Base-by-base conservation (phyloP, 2,888 invertebrate species). In the Diploptera punctata region DNA sequence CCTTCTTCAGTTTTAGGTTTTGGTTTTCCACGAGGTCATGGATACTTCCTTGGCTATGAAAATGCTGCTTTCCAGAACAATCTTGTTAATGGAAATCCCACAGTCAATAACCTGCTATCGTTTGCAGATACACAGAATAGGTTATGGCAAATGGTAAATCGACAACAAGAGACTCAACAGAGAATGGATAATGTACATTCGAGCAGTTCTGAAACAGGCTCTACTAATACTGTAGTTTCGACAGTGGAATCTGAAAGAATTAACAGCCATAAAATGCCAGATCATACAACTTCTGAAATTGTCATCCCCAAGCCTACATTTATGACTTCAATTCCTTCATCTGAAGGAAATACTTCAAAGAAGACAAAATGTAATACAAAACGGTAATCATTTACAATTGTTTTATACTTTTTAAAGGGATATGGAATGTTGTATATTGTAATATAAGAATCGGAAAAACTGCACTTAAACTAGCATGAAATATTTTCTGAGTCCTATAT, bases 141-240 rank as follows among this genome's bases (percentile, higher is more conserved):
- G 49, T 74, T 78, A 43, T 78, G 77, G 77, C 76, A 78, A 69
- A 76, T 78, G 76, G 74, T 76, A 24, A 73, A 65, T 29, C 26
- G 47, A 26, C 44, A 44, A 9, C 65, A 65, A 18, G n/a, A n/a
- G 3, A 9, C 19, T 24, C 24, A 26, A 2, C 54, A 24, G 54
- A 19, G 26, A 31, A 5, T 9, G n/a, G 19, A n/a, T 60, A 60
- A 31, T 31, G 19, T 10, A 31, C 7, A 44, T 1, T n/a, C 26
- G 26, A 10, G 5, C 29, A 57, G 31, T 7, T 1, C 29, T 29
- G 57, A 57, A 13, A 57, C n/a, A 21, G 29, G 4, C 26, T 57
- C 21, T n/a, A 57, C 21, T 24, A 29, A 21, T 3, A 3, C 31
- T 10, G 54, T 54, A 10, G 3, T 26, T 2, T 54, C 54, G 0